Evolutionary conservation across 2,888 invertebrate genomes (phyloP).

Genomic region (Leptinotarsa juncta): DNA sequence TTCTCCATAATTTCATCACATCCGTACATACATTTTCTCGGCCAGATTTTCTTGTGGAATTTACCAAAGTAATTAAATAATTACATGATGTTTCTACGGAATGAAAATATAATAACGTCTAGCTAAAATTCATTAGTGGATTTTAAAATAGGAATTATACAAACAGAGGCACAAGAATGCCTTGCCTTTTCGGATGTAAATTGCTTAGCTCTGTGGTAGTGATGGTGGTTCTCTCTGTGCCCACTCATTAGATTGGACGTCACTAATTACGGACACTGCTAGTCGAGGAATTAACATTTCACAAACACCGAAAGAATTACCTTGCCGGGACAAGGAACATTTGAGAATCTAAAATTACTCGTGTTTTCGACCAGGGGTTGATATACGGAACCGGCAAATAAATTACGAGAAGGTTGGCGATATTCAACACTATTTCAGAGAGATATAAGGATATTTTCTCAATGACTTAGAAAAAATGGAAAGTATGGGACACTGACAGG

Average conservation of each 20-base stretch:
- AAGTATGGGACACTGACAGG: too few species aligned
- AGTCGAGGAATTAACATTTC: slow-evolving; percentile 45
- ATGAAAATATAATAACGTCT: slow-evolving; percentile 51
- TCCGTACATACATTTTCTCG: slow-evolving; percentile 43
- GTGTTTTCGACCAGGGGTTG: slow-evolving; percentile 17
- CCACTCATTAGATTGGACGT: slow-evolving; percentile 56
- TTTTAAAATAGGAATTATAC: slow-evolving; percentile 59
- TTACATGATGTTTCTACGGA: slow-evolving; percentile 47
- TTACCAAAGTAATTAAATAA: slow-evolving; percentile 50
- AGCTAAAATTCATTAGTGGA: slow-evolving; percentile 57
- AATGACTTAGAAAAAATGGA: too few species aligned
- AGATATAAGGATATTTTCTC: too few species aligned
- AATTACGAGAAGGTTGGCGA: neutral
- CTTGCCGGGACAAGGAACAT: slow-evolving; percentile 29
- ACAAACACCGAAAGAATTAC: slow-evolving; percentile 38
- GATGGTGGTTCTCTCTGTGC: slow-evolving; percentile 44
- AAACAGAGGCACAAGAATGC: slow-evolving; percentile 51
- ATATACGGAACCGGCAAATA: slow-evolving; percentile 16
- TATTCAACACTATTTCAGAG: neutral
- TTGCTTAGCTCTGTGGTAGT: slow-evolving; percentile 45
- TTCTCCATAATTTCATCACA: slow-evolving; percentile 43
- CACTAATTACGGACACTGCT: slow-evolving; percentile 52
- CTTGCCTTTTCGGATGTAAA: slow-evolving; percentile 46
- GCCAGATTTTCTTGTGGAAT: slow-evolving; percentile 49
- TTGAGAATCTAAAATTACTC: slow-evolving; percentile 29